Conservation (phyloP, 1,140 invertebrate genomes). For the Anastrepha obliqua region DNA sequence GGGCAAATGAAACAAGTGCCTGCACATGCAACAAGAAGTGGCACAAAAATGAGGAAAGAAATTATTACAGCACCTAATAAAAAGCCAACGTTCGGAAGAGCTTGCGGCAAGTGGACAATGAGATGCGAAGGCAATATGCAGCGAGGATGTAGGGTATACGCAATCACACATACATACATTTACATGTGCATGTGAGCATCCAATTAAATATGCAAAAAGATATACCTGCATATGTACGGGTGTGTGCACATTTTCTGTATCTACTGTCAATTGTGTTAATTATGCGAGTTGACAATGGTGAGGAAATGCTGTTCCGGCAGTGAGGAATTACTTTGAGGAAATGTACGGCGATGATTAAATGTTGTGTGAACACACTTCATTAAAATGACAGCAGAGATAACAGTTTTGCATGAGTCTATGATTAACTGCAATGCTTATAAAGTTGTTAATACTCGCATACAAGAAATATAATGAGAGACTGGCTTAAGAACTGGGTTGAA, state of each 20-base stretch:
- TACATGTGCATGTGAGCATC: background rate
- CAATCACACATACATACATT: background rate
- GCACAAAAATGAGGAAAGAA: slow-evolving; percentile 45
- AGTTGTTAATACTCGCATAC: background rate
- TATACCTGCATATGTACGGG: background rate
- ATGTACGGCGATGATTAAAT: slow-evolving; percentile 40
- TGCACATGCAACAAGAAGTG: background rate
- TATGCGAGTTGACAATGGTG: slow-evolving; percentile 41
- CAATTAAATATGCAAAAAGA: slow-evolving; percentile 42
- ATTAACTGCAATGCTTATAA: background rate
- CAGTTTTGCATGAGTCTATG: slow-evolving; percentile 10
- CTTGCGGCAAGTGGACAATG: slow-evolving; percentile 43
- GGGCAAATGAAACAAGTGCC: slow-evolving; percentile 16
- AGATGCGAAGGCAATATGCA: background rate
- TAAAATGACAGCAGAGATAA: slow-evolving; percentile 46
- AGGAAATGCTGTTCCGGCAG: slow-evolving; percentile 45
- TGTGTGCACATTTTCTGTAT: background rate
- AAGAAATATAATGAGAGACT: background rate
- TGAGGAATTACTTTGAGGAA: slow-evolving; percentile 35
- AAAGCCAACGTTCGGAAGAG: slow-evolving; percentile 9
- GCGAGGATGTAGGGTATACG: too few relatives aligned
- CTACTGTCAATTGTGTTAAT: slow-evolving; percentile 48
- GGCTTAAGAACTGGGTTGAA: background rate
- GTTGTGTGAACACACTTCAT: slow-evolving; percentile 51
- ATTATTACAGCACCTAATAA: slow-evolving; percentile 48